Conservation (phyloP, 2,888 invertebrate species). For the Caenorhabditis sp. region DNA sequence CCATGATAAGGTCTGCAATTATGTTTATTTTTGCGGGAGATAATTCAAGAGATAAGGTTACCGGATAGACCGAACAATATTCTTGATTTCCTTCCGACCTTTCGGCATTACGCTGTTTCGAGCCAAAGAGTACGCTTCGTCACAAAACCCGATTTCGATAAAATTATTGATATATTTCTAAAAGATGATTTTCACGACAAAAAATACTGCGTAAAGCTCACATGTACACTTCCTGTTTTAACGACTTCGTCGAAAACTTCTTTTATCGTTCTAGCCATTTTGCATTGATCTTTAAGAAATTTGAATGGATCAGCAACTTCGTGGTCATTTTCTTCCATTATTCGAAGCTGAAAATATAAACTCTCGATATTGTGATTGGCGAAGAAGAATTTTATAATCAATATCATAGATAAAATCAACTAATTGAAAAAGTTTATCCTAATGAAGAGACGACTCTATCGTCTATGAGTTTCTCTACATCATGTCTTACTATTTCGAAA, state of each 20-base stretch:
- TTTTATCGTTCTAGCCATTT: constrained; percentile 51
- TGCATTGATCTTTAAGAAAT: constrained; percentile 38
- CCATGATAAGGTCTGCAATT: constrained; percentile 63
- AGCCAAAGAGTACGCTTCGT: constrained; percentile 59
- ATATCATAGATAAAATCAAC: no score
- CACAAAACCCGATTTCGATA: constrained; percentile 66
- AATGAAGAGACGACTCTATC: no score
- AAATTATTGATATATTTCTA: constrained; percentile 63
- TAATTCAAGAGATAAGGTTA: neutral
- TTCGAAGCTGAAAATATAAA: neutral
- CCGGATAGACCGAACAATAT: constrained; percentile 42
- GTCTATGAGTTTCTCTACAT: no score
- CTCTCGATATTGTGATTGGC: no score
- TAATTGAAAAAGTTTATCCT: no score
- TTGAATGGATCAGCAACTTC: constrained; percentile 27
- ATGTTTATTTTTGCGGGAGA: no score
- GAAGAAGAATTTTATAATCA: no score
- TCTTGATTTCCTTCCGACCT: constrained; percentile 51
- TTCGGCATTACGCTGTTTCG: constrained; percentile 59
- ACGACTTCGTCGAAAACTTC: constrained; percentile 63
- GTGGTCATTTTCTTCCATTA: neutral
- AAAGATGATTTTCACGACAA: neutral
- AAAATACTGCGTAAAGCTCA: constrained; percentile 9
- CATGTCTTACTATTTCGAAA: no score
- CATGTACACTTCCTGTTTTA: constrained; percentile 61